Base-by-base conservation (phyloP, 2,797 vertebrate genomes). In the Gobio occitaniae region DNA sequence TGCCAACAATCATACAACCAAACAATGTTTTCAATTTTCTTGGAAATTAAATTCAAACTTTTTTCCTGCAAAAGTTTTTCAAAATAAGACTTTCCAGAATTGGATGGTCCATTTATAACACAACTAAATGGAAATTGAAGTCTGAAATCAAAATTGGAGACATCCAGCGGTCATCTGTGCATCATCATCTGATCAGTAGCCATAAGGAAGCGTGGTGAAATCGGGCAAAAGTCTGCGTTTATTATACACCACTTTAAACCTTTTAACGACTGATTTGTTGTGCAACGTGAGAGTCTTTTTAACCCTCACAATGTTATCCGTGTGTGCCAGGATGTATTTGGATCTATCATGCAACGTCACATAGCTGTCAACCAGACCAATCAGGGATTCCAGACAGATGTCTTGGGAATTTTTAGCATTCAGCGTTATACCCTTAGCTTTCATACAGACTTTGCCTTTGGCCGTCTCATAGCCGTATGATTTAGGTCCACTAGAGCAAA, bases 191-290 rank as follows among this genome's bases (percentile, higher is more conserved):
- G 8, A 9, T 74, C 44, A 74, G 71, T 29, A 74, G 4, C 71
- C 71, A 74, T 74, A 50, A 2, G 71, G 71, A 3, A 74, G n/a
- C 0, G 11, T 74, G 44, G 1, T 48, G 13, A 25, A 74, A 12
- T 74, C 44, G 5, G 4, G 1, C 4, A 74, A 41, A 36, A 70
- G 4, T 8, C 16, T 13, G 3, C 6, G 68, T 19, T 69, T 69
- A 41, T 69, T 41, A 10, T 69, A 69, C 29, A 69, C 66, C 12
- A 69, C 80, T 6, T 9, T 59, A 8, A 72, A 72, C 17, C 6
- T 72, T 21, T 82, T 82, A 19, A 32, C n/a, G 0, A 82, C 36
- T 82, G 52, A 29, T 29, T 61, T 82, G 54, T 82, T 82, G 9
- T 16, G 12, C 11, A 74, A 11, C 3, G 70, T 25, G 9, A 74